Percentiles rank a stretch among this genome's conserved stretches.
Evolutionary conservation across 2,113 vertebrate genomes (phyloP).

Genomic region (Morone saxatilis): DNA sequence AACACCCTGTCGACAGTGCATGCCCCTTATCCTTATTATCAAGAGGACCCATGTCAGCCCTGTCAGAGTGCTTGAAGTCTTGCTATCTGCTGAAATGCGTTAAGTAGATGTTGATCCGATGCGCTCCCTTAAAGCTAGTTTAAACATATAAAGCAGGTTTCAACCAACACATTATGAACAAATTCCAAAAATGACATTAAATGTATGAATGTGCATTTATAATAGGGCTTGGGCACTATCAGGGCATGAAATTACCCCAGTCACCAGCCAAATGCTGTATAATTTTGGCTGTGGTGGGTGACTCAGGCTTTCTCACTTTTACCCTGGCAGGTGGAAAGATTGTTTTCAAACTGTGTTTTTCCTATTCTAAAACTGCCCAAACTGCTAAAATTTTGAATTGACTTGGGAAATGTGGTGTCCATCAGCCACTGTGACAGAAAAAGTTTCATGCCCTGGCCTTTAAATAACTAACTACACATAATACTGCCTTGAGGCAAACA

Average conservation of each 20-base stretch:
- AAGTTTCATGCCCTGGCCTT: constrained; percentile 25
- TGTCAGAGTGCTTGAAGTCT: constrained; percentile 63
- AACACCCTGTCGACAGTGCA: constrained; percentile 59
- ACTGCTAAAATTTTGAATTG: constrained; percentile 47
- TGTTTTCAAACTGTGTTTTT: constrained; percentile 47
- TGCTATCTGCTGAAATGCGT: constrained; percentile 61
- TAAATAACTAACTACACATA: constrained; percentile 25
- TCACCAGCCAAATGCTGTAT: constrained; percentile 33
- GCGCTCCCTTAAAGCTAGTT: constrained; percentile 16
- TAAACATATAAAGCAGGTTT: constrained; percentile 7
- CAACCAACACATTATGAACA: constrained; percentile 4
- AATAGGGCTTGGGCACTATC: constrained; percentile 5
- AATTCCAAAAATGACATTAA: constrained; percentile 11
- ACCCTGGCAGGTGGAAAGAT: constrained; percentile 40
- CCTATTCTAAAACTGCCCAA: constrained; percentile 33
- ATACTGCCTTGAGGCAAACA: neutral
- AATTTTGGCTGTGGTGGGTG: constrained; percentile 29
- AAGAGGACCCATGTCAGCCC: constrained; percentile 70
- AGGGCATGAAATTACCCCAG: constrained; percentile 23
- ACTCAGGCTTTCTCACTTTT: constrained; percentile 46
- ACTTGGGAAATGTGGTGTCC: constrained; percentile 30
- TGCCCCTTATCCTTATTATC: constrained; percentile 73
- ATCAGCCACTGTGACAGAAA: constrained; percentile 38
- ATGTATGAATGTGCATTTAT: constrained; percentile 30
- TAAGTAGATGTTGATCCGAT: constrained; percentile 63